Conservation (phyloP, 2,888 invertebrate genomes). For the Mesochorus sp. region DNA sequence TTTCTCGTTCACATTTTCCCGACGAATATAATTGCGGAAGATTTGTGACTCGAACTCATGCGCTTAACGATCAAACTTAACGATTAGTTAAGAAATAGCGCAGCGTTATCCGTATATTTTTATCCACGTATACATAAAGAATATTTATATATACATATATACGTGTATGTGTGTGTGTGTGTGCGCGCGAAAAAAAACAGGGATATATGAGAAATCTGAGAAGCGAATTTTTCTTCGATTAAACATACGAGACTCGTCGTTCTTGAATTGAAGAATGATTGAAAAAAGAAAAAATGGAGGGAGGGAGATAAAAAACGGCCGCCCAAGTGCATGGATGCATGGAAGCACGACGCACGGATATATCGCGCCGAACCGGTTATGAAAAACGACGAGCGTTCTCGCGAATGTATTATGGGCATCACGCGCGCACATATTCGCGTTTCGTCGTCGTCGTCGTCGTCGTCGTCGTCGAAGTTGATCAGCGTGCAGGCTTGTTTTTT, state of each 20-base stretch:
- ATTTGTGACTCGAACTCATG: constrained; percentile 39
- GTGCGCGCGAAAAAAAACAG: constrained; percentile 11
- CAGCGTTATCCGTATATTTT: background rate
- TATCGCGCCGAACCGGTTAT: constrained; percentile 58
- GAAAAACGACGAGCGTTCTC: constrained; percentile 55
- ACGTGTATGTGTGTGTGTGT: background rate
- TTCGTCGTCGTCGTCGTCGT: constrained; percentile 41
- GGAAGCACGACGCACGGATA: constrained; percentile 49
- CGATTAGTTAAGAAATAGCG: constrained; percentile 35
- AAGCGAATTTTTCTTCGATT: constrained; percentile 52
- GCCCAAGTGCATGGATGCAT: constrained; percentile 53
- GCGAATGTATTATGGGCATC: constrained; percentile 52
- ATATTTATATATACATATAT: background rate
- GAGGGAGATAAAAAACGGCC: constrained; percentile 26
- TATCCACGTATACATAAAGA: constrained; percentile 62
- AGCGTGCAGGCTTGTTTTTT: constrained; percentile 33
- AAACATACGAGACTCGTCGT: constrained; percentile 45
- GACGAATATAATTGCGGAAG: constrained; percentile 35
- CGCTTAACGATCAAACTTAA: constrained; percentile 46
- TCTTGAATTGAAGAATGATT: constrained; percentile 55
- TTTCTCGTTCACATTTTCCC: constrained; percentile 17
- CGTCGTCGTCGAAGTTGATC: constrained; percentile 9
- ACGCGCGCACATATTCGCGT: constrained; percentile 38
- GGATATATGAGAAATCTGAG: constrained; percentile 42
- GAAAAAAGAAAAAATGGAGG: constrained; percentile 35